Evolutionary conservation across 2,797 vertebrate genomes (phyloP).

Genomic region (Cacajao melanocephalus): DNA sequence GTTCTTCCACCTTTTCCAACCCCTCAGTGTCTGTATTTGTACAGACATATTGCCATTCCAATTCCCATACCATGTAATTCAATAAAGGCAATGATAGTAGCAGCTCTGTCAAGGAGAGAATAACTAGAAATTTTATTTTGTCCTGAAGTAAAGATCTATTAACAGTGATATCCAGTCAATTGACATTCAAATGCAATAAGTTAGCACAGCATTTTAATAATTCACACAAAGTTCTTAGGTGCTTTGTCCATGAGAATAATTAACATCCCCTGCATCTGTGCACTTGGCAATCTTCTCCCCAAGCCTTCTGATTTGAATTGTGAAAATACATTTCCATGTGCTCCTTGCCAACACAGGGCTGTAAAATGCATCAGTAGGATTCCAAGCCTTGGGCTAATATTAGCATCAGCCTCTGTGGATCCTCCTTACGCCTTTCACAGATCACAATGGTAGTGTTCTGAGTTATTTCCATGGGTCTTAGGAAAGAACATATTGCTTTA

Average conservation of each 20-base stretch:
- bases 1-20: background rate
- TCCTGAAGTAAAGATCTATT: constrained; percentile 58
- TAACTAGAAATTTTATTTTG: constrained; percentile 52
- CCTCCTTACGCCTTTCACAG: background rate
- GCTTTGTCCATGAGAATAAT: constrained; percentile 71
- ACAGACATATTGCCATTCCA: background rate
- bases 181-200: constrained; percentile 38
- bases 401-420: background rate
- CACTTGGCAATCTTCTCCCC: constrained; percentile 43
- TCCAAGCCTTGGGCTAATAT: constrained; percentile 4
- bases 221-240: constrained; percentile 66
- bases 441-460: background rate
- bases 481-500: background rate
- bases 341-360: constrained; percentile 39
- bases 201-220: constrained; percentile 67
- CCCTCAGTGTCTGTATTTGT: background rate
- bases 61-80: constrained; percentile 27
- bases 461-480: background rate
- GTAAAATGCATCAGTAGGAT: background rate
- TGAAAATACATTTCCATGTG: constrained; percentile 32
- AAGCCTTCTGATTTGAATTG: constrained; percentile 45
- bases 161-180: constrained; percentile 50
- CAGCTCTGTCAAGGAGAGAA: background rate
- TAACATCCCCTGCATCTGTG: constrained; percentile 61
- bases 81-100: constrained; percentile 38